Conservation (phyloP, 2,113 vertebrate species). For the Festucalex cinctus region DNA sequence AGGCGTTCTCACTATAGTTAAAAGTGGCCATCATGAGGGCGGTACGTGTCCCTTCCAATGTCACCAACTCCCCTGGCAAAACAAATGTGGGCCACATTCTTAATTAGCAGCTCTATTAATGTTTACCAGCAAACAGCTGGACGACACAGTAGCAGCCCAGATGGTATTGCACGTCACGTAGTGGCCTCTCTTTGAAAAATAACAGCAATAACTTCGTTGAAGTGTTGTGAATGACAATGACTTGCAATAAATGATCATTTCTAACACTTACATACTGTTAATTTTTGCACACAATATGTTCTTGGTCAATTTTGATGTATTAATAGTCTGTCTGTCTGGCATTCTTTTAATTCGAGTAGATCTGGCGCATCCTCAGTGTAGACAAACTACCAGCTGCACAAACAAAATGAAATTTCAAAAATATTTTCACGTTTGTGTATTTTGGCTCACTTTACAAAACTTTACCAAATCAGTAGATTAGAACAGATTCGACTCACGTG, state of each 20-base stretch:
- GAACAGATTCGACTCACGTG: no score
- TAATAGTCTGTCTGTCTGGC: background rate
- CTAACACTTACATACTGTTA: background rate
- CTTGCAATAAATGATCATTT: conserved; percentile 6
- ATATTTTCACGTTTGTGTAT: no score
- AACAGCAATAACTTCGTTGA: conserved; percentile 4
- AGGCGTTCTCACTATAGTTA: background rate
- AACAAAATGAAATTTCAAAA: background rate
- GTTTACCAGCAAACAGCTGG: conserved; percentile 60
- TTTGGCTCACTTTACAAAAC: no score
- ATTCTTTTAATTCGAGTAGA: no score
- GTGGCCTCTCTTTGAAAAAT: conserved; percentile 13
- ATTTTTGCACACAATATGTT: background rate
- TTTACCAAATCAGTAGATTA: no score
- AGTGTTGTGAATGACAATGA: background rate
- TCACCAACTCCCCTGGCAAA: conserved; percentile 23
- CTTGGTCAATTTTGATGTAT: background rate
- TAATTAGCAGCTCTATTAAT: conserved; percentile 55
- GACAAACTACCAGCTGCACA: no score
- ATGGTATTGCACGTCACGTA: conserved; percentile 29
- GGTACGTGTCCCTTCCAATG: conserved; percentile 38
- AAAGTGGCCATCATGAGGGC: conserved; percentile 27
- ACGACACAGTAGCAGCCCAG: conserved; percentile 32
- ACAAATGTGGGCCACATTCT: conserved; percentile 26
- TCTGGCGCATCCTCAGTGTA: no score